Evolutionary conservation across 2,113 vertebrate species (phyloP).

Genomic region (Apeltes quadracus): DNA sequence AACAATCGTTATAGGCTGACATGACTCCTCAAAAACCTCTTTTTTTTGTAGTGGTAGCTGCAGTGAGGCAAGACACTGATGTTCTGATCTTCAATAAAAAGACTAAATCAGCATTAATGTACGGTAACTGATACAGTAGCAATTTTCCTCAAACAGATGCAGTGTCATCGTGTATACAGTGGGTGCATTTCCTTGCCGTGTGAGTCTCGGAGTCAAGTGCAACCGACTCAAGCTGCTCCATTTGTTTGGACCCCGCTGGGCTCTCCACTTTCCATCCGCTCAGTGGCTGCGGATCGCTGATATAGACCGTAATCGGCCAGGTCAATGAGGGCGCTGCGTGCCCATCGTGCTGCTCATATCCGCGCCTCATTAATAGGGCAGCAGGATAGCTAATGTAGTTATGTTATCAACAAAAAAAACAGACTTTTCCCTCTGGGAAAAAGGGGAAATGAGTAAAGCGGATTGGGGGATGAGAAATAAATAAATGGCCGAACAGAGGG

Average conservation of each 20-base stretch:
- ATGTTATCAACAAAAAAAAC: background rate
- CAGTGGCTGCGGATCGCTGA: background rate
- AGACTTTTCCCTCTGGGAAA: background rate
- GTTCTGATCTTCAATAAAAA: background rate
- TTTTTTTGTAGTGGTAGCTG: background rate
- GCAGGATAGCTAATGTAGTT: background rate
- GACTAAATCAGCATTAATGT: background rate
- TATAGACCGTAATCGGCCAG: constrained; percentile 39
- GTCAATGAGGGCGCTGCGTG: constrained; percentile 22
- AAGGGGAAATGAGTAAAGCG: background rate
- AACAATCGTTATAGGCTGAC: background rate
- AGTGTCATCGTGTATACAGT: background rate
- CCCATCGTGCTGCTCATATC: constrained; percentile 7
- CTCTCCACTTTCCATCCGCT: constrained; percentile 21
- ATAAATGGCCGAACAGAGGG: background rate
- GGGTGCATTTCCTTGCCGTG: background rate
- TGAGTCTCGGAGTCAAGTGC: background rate
- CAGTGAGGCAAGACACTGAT: background rate
- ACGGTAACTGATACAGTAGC: background rate
- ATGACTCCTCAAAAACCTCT: background rate
- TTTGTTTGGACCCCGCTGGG: constrained; percentile 22
- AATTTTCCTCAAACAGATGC: background rate
- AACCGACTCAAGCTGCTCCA: background rate
- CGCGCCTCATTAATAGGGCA: background rate
- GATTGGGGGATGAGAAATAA: constrained; percentile 1